Evolutionary conservation across 2,113 vertebrate genomes (phyloP).

Genomic region (Datnioides undecimradiatus): DNA sequence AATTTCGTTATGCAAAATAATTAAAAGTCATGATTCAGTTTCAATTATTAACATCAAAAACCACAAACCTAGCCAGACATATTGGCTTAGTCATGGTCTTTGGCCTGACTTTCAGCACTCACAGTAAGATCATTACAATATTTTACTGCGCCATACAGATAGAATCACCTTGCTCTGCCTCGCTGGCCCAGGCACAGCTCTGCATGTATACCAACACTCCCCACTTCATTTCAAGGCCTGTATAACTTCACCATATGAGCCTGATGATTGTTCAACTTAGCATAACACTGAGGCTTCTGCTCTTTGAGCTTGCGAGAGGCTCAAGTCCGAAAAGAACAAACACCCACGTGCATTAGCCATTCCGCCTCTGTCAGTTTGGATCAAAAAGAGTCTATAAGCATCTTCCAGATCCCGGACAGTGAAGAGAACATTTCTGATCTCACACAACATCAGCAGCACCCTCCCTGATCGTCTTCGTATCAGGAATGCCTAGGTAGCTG

Average conservation of each 20-base stretch:
- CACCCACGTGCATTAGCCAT: background rate
- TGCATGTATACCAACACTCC: background rate
- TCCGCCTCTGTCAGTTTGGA: background rate
- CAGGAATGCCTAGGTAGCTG: no score
- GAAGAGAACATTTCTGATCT: background rate
- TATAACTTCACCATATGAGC: background rate
- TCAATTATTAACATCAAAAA: no score
- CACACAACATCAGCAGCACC: background rate
- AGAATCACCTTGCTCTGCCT: no score
- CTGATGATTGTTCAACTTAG: slow-evolving; percentile 1
- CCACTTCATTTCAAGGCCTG: background rate
- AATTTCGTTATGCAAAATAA: no score
- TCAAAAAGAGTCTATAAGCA: slow-evolving; percentile 2
- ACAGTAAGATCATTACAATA: no score
- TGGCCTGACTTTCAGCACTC: no score
- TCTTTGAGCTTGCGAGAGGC: background rate
- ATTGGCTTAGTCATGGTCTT: no score
- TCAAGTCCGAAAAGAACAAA: background rate
- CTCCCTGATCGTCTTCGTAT: background rate
- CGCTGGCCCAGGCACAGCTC: background rate
- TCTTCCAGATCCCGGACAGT: background rate
- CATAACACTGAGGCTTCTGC: background rate
- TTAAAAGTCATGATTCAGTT: no score
- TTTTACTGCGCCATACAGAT: no score
- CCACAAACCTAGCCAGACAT: no score